A percentile compares a stretch with the other conserved stretches of the same genome.
Conservation (phyloP, 2,888 invertebrate species). For the Himalopsyche tibetana region DNA sequence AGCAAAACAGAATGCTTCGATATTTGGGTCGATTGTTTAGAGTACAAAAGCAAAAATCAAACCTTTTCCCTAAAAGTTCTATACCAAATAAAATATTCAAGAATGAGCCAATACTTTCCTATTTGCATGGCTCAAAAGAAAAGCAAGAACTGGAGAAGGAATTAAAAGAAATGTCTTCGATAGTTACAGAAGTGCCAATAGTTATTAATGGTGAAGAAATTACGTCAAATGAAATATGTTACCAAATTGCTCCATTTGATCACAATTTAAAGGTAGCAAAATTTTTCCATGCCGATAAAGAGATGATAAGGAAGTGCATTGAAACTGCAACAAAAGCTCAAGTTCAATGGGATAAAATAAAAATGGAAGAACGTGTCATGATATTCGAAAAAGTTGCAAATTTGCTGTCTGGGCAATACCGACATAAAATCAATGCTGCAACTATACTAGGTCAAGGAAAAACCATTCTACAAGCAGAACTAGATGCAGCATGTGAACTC, state of each 20-base stretch:
- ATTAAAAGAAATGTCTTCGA: slow-evolving; percentile 80
- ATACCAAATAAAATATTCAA: slow-evolving; percentile 1
- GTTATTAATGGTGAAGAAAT: slow-evolving; percentile 94
- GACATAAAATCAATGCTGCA: slow-evolving; percentile 93
- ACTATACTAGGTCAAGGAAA: slow-evolving; percentile 99
- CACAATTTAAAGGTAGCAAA: slow-evolving; percentile 92
- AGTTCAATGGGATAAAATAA: slow-evolving; percentile 90
- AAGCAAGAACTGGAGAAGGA: slow-evolving; percentile 83
- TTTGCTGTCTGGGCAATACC: slow-evolving; percentile 90
- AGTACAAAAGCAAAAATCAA: background rate
- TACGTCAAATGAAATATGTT: slow-evolving; percentile 83
- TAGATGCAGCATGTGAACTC: slow-evolving; percentile 96
- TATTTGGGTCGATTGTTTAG: background rate
- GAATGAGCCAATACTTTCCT: slow-evolving; percentile 48
- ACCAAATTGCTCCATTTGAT: slow-evolving; percentile 94
- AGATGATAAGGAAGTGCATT: slow-evolving; percentile 90
- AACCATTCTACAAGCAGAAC: slow-evolving; percentile 96
- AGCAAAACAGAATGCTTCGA: background rate
- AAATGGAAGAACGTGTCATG: slow-evolving; percentile 86
- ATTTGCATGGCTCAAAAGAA: slow-evolving; percentile 83
- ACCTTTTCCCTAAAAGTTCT: background rate
- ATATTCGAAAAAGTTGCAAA: slow-evolving; percentile 94
- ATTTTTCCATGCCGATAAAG: slow-evolving; percentile 93
- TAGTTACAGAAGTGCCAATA: slow-evolving; percentile 92
- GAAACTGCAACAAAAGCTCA: slow-evolving; percentile 86